Percentiles rank a stretch among this genome's conserved stretches.
phyloP scores from a whole-genome alignment of 2,113 vertebrate species.

The Rousettus leschenaultii region DNA sequence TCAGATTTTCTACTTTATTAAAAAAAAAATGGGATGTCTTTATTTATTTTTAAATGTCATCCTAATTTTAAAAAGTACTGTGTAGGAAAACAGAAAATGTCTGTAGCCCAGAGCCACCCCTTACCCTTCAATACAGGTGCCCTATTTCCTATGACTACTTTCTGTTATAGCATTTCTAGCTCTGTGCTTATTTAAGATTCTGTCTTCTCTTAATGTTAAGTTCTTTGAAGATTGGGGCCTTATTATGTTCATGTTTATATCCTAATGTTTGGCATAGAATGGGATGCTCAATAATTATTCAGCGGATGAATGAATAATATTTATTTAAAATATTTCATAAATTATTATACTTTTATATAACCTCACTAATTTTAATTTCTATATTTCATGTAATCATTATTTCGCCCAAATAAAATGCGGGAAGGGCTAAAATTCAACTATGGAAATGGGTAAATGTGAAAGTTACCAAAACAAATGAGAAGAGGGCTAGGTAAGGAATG shows the following conservation, averaged over 20 bases:
- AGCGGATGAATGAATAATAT: not conserved
- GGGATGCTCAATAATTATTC: not conserved
- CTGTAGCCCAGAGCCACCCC: not conserved
- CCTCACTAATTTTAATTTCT: not conserved
- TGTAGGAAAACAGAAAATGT: not conserved
- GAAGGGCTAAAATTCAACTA: not conserved
- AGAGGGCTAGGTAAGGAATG: not conserved
- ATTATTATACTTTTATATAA: not conserved
- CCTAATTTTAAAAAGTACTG: not conserved
- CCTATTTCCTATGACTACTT: not conserved
- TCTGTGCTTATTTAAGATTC: not conserved
- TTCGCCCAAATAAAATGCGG: not conserved
- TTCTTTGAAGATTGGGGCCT: not conserved
- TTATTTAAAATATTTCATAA: not conserved
- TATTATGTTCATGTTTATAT: not conserved
- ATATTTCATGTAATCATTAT: not conserved
- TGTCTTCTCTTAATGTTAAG: not conserved
- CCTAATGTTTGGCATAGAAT: not conserved
- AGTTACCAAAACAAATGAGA: not conserved
- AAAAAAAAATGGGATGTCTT: not conserved
- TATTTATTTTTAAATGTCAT: not conserved
- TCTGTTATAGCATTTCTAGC: not conserved
- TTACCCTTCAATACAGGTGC: not conserved
- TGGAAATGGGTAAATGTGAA: not conserved
- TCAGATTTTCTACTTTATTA: not conserved